Conservation (phyloP, 2,113 vertebrate species). For the Phaethon lepturus region DNA sequence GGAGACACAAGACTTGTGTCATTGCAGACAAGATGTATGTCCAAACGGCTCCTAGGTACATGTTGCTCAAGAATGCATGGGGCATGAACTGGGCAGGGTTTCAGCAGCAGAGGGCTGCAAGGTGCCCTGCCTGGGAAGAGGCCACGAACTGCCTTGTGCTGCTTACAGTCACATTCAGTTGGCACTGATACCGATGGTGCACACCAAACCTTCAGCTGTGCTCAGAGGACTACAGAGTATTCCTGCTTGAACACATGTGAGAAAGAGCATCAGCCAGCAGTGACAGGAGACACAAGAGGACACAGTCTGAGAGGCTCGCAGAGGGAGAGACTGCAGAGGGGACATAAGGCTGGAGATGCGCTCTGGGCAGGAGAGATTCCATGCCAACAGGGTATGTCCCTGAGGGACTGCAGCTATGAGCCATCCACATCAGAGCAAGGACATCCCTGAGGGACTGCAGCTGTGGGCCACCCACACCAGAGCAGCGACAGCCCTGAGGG, state of each 20-base stretch:
- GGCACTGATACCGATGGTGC: fast-evolving
- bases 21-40: not conserved
- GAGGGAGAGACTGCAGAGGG: not conserved
- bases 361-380: not conserved
- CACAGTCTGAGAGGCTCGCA: fast-evolving
- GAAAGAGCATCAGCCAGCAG: not conserved
- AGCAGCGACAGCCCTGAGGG: not conserved
- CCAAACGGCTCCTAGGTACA: not conserved
- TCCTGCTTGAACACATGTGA: not conserved
- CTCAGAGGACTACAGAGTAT: not conserved
- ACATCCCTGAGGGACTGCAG: not conserved
- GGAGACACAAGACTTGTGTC: not conserved
- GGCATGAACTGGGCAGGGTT: not conserved
- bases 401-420: not conserved
- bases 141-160: not conserved
- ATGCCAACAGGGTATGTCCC: not conserved
- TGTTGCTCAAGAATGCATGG: not conserved
- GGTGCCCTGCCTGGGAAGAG: not conserved
- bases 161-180: fast-evolving
- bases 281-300: not conserved
- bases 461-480: not conserved
- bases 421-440: not conserved
- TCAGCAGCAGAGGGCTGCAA: not conserved
- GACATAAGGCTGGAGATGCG: not conserved
- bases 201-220: not conserved